Evolutionary conservation across 2,113 vertebrate species (phyloP).

Genomic region (Melozone crissalis): DNA sequence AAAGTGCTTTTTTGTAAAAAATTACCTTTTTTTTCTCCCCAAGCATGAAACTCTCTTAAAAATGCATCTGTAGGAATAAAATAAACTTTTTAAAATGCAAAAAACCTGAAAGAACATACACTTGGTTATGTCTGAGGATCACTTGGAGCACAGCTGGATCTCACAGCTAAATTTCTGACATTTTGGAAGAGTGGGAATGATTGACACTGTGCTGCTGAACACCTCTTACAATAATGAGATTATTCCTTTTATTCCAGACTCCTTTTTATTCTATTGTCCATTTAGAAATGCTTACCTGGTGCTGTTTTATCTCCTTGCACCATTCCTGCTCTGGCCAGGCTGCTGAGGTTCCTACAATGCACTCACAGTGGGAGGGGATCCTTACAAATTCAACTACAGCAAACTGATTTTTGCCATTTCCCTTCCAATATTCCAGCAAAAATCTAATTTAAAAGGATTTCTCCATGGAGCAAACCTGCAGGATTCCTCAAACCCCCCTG

Average conservation of each 20-base stretch:
- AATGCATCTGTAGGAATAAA: not conserved
- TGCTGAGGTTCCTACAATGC: not conserved
- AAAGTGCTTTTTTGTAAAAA: conserved; percentile 3
- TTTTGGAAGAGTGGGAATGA: not conserved
- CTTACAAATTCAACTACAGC: not conserved
- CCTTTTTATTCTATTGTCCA: not conserved
- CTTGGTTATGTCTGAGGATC: not conserved
- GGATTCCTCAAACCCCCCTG: not conserved
- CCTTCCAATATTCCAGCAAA: not conserved
- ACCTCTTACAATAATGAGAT: not conserved
- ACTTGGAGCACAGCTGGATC: not conserved
- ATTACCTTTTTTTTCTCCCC: not conserved
- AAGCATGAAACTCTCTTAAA: not conserved
- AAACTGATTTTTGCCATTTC: not conserved
- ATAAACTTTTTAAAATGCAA: not conserved
- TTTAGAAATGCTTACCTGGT: not conserved
- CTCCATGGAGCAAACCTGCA: not conserved
- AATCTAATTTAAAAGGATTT: not conserved
- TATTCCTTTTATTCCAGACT: not conserved
- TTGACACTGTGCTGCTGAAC: not conserved
- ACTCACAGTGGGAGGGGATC: not conserved
- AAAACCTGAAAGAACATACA: too few relatives aligned
- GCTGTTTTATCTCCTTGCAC: not conserved
- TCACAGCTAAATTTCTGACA: not conserved
- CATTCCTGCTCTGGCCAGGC: not conserved